Conservation (phyloP, 2,797 vertebrate genomes). For the Tachyglossus aculeatus region DNA sequence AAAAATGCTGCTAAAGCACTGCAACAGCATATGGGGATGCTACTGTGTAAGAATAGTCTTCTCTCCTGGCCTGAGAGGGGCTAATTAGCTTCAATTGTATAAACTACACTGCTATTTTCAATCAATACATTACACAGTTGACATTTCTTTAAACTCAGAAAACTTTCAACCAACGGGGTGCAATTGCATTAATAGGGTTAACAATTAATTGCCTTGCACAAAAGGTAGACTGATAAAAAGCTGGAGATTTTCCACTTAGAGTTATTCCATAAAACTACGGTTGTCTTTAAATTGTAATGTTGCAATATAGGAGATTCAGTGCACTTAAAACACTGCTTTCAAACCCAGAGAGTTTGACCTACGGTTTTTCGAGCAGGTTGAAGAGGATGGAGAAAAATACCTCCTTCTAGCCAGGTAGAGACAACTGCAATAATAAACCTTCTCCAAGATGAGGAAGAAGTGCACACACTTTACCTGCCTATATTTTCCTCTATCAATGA, state of each 20-base stretch:
- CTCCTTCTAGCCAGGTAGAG: not conserved
- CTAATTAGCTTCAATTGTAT: too few species aligned
- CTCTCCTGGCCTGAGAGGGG: too few species aligned
- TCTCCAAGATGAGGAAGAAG: not conserved
- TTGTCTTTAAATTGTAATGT: not conserved
- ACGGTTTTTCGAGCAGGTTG: not conserved
- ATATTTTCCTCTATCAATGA: not conserved
- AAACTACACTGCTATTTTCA: too few species aligned
- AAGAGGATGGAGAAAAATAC: not conserved
- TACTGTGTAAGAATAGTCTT: too few species aligned
- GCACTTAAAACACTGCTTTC: conserved; percentile 1
- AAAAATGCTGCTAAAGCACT: too few species aligned
- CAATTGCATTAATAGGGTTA: not conserved
- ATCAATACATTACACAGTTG: too few species aligned
- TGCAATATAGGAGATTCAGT: not conserved
- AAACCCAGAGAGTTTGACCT: not conserved
- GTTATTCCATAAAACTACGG: not conserved
- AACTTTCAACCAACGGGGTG: too few species aligned
- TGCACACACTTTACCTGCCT: not conserved
- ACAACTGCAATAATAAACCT: not conserved
- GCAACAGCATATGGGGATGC: too few species aligned
- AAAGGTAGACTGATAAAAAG: not conserved
- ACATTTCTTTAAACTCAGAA: too few species aligned
- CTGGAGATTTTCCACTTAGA: not conserved
- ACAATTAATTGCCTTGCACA: not conserved